phyloP scores from a whole-genome alignment of 1,140 invertebrate genomes.

The Matsumurasca onukii region DNA sequence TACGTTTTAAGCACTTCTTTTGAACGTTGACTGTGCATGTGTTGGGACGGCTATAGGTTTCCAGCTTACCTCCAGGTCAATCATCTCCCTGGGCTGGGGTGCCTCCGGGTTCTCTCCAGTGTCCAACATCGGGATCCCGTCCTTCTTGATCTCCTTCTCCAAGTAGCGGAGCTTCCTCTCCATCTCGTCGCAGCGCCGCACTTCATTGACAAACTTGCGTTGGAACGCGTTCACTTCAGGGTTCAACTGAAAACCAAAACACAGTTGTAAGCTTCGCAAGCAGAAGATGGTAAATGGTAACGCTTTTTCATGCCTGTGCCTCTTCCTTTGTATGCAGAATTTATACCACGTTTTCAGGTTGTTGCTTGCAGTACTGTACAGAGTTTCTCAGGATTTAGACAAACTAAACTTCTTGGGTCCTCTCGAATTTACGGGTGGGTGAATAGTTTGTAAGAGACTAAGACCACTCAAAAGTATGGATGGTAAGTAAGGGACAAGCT shows the following conservation, averaged over 20 bases:
- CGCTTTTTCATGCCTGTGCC: too few species aligned
- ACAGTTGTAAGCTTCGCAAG: neutral
- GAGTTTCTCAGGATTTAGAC: neutral
- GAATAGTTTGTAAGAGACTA: too few species aligned
- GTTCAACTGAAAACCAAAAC: slow-evolving; percentile 67
- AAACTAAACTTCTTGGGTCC: neutral
- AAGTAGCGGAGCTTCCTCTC: slow-evolving; percentile 92
- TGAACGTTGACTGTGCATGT: too few species aligned
- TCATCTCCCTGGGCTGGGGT: slow-evolving; percentile 98
- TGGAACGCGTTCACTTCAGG: slow-evolving; percentile 95
- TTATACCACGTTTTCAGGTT: neutral
- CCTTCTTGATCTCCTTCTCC: slow-evolving; percentile 98
- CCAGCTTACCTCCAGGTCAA: slow-evolving; percentile 86
- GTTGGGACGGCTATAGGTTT: too few species aligned
- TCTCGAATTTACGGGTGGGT: neutral
- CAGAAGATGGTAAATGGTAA: neutral
- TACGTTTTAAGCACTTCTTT: too few species aligned
- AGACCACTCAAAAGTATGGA: too few species aligned
- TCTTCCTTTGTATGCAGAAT: neutral
- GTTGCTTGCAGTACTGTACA: neutral
- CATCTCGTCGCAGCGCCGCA: slow-evolving; percentile 94
- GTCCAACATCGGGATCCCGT: slow-evolving; percentile 95
- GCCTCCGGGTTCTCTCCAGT: slow-evolving; percentile 98
- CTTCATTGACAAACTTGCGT: slow-evolving; percentile 94
- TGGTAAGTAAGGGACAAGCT: too few species aligned